phyloP scores from a whole-genome alignment of 2,113 vertebrate genomes.

The Periophthalmus modestus region DNA sequence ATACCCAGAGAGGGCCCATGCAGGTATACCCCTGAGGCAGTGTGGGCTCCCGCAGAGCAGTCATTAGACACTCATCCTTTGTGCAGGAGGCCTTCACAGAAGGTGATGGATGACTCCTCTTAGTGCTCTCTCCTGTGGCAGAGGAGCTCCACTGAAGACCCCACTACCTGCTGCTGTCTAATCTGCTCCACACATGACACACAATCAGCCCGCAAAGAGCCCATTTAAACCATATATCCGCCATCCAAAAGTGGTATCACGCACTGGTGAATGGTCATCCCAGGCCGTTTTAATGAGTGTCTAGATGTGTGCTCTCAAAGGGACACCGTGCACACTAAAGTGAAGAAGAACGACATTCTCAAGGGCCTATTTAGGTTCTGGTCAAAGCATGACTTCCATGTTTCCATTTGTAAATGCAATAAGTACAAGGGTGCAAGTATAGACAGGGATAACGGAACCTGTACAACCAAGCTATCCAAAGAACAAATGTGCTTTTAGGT shows the following conservation, averaged over 20 bases:
- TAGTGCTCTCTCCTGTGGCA: slow-evolving; percentile 62
- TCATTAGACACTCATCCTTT: slow-evolving; percentile 57
- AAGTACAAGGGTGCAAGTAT: slow-evolving; percentile 17
- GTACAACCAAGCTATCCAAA: background rate
- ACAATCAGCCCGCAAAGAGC: slow-evolving; percentile 49
- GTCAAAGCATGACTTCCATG: slow-evolving; percentile 39
- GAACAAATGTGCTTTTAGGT: background rate
- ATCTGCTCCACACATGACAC: slow-evolving; percentile 61
- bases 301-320: slow-evolving; percentile 43
- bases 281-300: slow-evolving; percentile 60
- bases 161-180: slow-evolving; percentile 52
- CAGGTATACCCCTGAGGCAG: slow-evolving; percentile 25
- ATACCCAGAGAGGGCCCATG: slow-evolving; percentile 10
- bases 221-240: slow-evolving; percentile 47
- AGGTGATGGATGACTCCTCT: slow-evolving; percentile 70
- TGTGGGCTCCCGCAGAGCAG: slow-evolving; percentile 40
- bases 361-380: slow-evolving; percentile 49
- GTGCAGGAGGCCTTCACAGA: slow-evolving; percentile 46
- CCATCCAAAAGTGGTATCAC: slow-evolving; percentile 42
- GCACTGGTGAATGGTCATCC: slow-evolving; percentile 51
- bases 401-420: slow-evolving; percentile 56
- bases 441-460: slow-evolving; percentile 19
- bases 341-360: slow-evolving; percentile 28
- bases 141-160: slow-evolving; percentile 49
- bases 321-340: slow-evolving; percentile 27